These are phyloP conservation scores for Illadopsis cleaveri DNA, from an alignment of 2,113 vertebrate genomes.

Conservation along the genomic window DNA sequence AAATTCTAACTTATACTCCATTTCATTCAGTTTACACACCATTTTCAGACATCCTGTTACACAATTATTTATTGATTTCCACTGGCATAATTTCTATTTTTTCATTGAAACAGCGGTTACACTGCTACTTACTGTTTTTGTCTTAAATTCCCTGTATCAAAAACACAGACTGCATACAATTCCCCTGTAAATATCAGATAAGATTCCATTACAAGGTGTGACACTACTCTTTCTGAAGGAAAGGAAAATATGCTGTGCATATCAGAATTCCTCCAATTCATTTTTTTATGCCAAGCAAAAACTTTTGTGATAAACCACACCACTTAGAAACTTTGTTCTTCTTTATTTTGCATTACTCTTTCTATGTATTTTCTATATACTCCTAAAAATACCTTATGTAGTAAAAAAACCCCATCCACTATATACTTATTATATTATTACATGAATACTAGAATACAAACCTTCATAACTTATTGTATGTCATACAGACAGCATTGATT, in stretches of 20 bases:
- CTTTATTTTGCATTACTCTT: not conserved
- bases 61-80: not conserved
- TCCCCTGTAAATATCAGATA: not conserved
- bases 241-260: not conserved
- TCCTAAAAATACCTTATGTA: not conserved
- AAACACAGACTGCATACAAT: not conserved
- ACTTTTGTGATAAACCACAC: not conserved
- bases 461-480: not conserved
- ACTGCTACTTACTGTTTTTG: not conserved
- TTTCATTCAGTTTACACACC: not conserved
- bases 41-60: not conserved
- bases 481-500: not conserved
- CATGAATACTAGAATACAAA: not conserved
- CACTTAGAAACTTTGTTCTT: not conserved
- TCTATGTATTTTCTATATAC: not conserved
- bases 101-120: not conserved
- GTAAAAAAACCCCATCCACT: accelerated
- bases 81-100: not conserved
- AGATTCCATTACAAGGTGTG: not conserved
- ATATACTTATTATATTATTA: not conserved
- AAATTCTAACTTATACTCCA: not conserved
- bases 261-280: not conserved
- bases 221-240: not conserved
- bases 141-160: not conserved
- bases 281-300: not conserved